A percentile compares a stretch with the other conserved stretches of the same genome.
These are phyloP conservation scores for Capreolus pygargus DNA, from an alignment of 2,113 vertebrate genomes.

Conservation along the genomic window DNA sequence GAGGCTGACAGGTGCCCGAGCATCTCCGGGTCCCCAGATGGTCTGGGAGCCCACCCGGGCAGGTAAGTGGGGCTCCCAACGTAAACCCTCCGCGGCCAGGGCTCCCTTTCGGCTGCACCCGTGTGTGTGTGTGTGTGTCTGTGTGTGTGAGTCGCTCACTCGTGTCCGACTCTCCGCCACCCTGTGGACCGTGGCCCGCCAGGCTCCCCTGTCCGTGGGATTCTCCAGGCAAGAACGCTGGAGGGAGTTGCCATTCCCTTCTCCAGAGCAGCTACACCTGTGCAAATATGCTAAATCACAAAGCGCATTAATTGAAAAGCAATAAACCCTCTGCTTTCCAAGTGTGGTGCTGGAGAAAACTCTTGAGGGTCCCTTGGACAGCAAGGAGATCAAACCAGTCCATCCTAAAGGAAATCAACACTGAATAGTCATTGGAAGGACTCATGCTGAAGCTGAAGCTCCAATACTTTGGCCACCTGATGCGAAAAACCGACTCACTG, in stretches of 20 bases:
- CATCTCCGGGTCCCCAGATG: not conserved
- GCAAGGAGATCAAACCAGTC: not conserved
- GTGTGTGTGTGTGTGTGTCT: not conserved
- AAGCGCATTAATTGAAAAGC: not conserved
- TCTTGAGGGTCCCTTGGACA: not conserved
- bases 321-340: not conserved
- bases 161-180: not conserved
- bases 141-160: not conserved
- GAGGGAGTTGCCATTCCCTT: not conserved
- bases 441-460: not conserved
- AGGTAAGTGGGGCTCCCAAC: rapidly evolving
- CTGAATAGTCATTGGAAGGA: not conserved
- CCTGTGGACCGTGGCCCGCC: not conserved
- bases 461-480: not conserved
- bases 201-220: not conserved
- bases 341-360: not conserved
- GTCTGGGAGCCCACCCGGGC: rapidly evolving
- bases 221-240: not conserved
- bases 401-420: not conserved
- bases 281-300: not conserved
- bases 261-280: rapidly evolving
- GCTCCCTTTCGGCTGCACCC: rapidly evolving
- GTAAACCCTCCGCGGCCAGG: rapidly evolving
- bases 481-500: rapidly evolving
- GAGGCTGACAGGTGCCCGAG: not conserved